Evolutionary conservation across 2,113 vertebrate genomes (phyloP).

Genomic region (Lycaon pictus): DNA sequence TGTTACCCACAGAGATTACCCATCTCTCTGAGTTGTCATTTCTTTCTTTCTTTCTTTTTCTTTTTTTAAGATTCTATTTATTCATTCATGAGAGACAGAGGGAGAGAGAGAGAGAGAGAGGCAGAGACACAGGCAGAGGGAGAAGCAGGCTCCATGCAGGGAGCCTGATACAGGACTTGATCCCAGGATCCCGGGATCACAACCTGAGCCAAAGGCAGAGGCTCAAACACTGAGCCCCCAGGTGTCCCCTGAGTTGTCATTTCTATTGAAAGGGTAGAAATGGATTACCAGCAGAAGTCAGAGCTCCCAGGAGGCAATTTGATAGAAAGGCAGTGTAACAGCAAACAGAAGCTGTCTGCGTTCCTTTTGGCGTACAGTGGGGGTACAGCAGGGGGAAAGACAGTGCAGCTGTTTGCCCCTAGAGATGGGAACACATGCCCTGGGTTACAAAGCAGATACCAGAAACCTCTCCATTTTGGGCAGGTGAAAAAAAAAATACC

Average conservation of each 20-base stretch:
- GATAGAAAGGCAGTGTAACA: not conserved
- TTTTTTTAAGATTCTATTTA: too few species aligned
- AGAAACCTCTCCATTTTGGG: not conserved
- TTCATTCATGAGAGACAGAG: too few species aligned
- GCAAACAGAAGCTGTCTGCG: not conserved
- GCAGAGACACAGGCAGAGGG: too few species aligned
- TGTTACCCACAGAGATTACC: not conserved
- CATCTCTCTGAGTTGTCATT: not conserved
- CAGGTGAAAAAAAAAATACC: not conserved
- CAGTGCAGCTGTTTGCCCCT: not conserved
- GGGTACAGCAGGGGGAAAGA: not conserved
- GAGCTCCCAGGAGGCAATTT: not conserved
- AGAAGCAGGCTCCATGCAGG: too few species aligned
- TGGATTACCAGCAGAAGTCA: not conserved
- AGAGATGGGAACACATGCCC: not conserved
- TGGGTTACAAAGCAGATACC: slow-evolving; percentile 35
- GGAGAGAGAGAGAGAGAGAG: too few species aligned
- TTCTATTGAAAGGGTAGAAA: not conserved
- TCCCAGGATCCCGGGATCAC: too few species aligned
- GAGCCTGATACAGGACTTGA: too few species aligned
- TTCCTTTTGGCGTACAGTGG: not conserved
- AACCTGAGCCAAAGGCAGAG: too few species aligned
- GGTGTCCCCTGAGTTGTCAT: not conserved
- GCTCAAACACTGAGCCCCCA: too few species aligned
- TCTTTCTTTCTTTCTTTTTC: not conserved